These are phyloP conservation scores for Philopedon plagiatum DNA, from an alignment of 2,888 invertebrate species.

Conservation along the genomic window DNA sequence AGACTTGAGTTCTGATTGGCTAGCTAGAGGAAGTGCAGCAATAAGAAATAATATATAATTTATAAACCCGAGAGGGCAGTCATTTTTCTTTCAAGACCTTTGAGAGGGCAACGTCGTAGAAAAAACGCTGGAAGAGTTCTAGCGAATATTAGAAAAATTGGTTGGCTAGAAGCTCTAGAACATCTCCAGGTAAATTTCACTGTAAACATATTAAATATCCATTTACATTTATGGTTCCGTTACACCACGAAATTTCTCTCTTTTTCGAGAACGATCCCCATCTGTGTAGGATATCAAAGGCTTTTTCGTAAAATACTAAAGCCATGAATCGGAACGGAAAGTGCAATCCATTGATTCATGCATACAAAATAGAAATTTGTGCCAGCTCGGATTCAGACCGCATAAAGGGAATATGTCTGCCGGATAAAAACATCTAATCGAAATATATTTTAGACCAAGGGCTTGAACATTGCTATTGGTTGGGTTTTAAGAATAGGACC, in stretches of 20 bases:
- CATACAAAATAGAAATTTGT: slow-evolving; percentile 51
- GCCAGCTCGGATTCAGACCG: slow-evolving; percentile 40
- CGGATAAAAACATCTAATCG: slow-evolving; percentile 37
- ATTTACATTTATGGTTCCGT: background rate
- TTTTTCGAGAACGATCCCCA: slow-evolving; percentile 25
- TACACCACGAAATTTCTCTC: background rate
- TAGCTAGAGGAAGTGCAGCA: too few species aligned
- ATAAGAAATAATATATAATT: too few species aligned
- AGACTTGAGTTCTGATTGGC: too few species aligned
- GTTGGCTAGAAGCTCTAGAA: too few species aligned
- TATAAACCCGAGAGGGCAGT: too few species aligned
- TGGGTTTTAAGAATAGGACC: too few species aligned
- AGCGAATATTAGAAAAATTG: too few species aligned
- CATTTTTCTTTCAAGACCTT: too few species aligned
- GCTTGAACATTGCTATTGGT: too few species aligned
- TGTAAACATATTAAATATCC: background rate
- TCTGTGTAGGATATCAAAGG: slow-evolving; percentile 40
- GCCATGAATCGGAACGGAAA: slow-evolving; percentile 49
- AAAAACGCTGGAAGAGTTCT: too few species aligned
- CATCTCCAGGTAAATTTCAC: too few species aligned
- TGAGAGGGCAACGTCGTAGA: too few species aligned
- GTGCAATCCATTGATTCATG: slow-evolving; percentile 51
- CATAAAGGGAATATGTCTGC: slow-evolving; percentile 44
- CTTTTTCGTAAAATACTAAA: slow-evolving; percentile 43
- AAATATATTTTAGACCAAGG: slow-evolving; percentile 19